phyloP scores from a whole-genome alignment of 2,113 vertebrate species.

The Ictalurus furcatus region DNA sequence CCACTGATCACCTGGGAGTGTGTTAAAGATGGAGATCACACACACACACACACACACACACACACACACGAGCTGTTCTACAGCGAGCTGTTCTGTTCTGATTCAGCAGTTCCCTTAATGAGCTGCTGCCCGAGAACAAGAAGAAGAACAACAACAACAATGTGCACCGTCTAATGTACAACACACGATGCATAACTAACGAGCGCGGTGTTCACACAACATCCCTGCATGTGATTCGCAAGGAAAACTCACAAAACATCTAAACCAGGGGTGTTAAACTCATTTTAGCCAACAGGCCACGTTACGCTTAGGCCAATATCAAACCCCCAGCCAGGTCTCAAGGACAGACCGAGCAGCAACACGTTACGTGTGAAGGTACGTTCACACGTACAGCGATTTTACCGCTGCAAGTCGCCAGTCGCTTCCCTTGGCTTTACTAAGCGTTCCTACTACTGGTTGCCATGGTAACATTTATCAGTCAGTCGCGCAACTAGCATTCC shows the following conservation, averaged over 20 bases:
- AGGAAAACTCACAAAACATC: background rate
- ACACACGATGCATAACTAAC: background rate
- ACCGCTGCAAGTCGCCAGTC: too few species aligned
- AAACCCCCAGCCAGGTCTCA: background rate
- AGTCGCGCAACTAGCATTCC: too few species aligned
- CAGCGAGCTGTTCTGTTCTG: conserved; percentile 28
- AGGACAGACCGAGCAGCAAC: background rate
- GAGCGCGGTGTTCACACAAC: background rate
- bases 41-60: background rate
- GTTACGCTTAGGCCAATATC: background rate
- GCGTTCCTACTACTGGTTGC: too few species aligned
- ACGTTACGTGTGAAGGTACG: too few species aligned
- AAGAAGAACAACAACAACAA: conserved; percentile 31
- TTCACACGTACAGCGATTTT: too few species aligned
- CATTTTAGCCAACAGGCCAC: background rate
- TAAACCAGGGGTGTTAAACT: background rate
- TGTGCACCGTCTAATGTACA: background rate
- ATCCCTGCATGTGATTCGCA: background rate
- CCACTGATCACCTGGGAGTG: conserved; percentile 2
- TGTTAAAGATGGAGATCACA: conserved; percentile 5
- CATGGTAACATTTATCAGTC: too few species aligned
- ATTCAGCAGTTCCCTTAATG: conserved; percentile 46
- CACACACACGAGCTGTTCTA: background rate
- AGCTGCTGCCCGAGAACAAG: conserved; percentile 15
- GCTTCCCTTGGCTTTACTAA: too few species aligned